Base-by-base conservation (phyloP, 2,113 vertebrate species). In the Vimba vimba region DNA sequence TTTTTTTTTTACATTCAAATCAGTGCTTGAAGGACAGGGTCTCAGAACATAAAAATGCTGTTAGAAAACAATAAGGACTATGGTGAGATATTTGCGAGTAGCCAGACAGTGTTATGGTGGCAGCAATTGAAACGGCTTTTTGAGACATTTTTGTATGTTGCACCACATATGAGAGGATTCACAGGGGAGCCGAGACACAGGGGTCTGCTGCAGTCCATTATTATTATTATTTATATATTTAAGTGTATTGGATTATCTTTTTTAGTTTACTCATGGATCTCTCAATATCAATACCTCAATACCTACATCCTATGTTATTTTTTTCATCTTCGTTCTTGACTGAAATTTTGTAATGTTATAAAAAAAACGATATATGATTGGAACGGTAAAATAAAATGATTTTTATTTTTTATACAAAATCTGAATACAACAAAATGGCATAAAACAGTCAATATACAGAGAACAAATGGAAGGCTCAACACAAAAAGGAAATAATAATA, bases 61-160 rank as follows among this genome's bases (percentile, higher is more conserved):
- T 68, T 68, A 68, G 64, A 68, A 68, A 68, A 33, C 9, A 68
- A 68, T 17, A 68, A 30, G 27, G 64, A 68, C 64, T 33, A 68
- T 68, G 27, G 64, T 8, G 27, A 68, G 27, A 33, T 33, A 33
- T 68, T 66, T 30, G 12, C 27, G 33, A 33, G 62, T 66, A 66
- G 30, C 15, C 66, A 19, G 17, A 36, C 30, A 69, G 27, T 68
- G 4, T 68, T 6, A 68, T 25, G 15, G 64, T 33, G 59, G 23
- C 23, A n/a, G 23, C 23, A 62, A 25, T 47, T 39, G 5, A 39
- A 39, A 39, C 27, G 27, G 27, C 27, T 27, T 27, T 27, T 27
- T 27, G 27, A 27, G 27, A 27, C 59, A 11, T 60, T 60, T 60
- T 25, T 25, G 3, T 62, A 11, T n/a, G 59, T 11, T 62, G n/a